These are phyloP conservation scores for Eupithecia centaureata DNA, from an alignment of 2,888 invertebrate genomes.

Conservation along the genomic window DNA sequence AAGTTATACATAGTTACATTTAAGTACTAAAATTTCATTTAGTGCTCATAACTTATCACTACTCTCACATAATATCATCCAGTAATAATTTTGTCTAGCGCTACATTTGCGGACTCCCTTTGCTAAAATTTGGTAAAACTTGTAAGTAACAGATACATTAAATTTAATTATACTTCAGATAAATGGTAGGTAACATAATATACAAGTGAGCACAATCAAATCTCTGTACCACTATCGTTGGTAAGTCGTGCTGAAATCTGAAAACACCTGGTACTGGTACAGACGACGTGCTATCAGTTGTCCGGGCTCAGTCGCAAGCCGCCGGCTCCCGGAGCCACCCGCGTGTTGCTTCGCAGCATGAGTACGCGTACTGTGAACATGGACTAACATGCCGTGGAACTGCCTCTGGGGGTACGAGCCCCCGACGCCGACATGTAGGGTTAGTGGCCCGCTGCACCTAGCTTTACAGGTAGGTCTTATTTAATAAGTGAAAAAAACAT, in stretches of 20 bases:
- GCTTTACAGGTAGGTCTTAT: conserved; percentile 57
- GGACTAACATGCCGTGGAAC: conserved; percentile 78
- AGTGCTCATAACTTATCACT: not conserved
- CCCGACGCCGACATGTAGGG: conserved; percentile 73
- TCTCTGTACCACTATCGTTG: conserved; percentile 12
- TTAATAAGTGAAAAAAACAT: not conserved
- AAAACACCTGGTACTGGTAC: conserved; percentile 21
- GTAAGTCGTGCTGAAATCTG: conserved; percentile 21
- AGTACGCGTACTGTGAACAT: conserved; percentile 48
- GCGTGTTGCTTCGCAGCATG: conserved; percentile 27
- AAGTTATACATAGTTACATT: not conserved
- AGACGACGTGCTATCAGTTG: conserved; percentile 27
- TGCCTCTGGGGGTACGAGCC: conserved; percentile 79
- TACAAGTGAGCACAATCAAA: not conserved
- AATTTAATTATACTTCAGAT: not conserved
- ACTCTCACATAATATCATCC: not conserved
- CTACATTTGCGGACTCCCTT: not conserved
- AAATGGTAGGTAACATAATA: not conserved
- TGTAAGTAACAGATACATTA: not conserved
- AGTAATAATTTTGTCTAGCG: not conserved
- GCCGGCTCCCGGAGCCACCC: conserved; percentile 35
- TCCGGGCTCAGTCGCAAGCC: conserved; percentile 38
- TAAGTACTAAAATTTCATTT: not conserved
- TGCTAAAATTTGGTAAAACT: not conserved
- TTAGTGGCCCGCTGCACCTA: conserved; percentile 73